Evolutionary conservation across 2,113 vertebrate species (phyloP), one percentile per base, ranked within the genome.

Genomic region (Tretioscincus oriximinensis): DNA sequence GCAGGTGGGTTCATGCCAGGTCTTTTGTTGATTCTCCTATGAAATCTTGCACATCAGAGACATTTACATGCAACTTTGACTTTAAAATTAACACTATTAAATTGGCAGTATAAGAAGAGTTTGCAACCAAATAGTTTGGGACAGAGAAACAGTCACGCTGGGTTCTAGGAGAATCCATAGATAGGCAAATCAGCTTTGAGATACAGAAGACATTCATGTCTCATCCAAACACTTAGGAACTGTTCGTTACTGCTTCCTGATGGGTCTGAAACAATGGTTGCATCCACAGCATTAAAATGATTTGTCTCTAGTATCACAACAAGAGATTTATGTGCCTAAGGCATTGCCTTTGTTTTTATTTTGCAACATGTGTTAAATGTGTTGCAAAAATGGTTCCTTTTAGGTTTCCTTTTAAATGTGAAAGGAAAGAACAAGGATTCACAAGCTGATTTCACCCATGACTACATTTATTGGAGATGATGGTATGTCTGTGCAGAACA

Each of bases 131-230:
- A 20, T 67, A 24, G n/a, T 58, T 69, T 69, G 54, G 64, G 31
- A 66, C 31, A 8, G 10, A 18, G 45, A 75, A 45, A 31, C 35
- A 47, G 65, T 9, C 41, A 60, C 29, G 31, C 24, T 69, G 16
- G 51, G 51, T 68, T 68, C 51, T 58, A 70, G 54, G 21, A 61
- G 24, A 76, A 29, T 35, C 26, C 21, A 61, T 26, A 81, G 68
- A 80, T 58, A 71, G 67, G 60, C 67, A 69, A 81, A 81, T n/a
- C 54, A 20, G 51, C 60, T 79, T 45, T 75, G 64, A 69, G 41
- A 69, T 35, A 76, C 65, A 75, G 54, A 14, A 75, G 49, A 67
- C 54, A 58, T 76, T 68, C 35, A 75, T 21, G 1, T 68, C 51
- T 12, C 24, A 49, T 72, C 73, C 41, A 81, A 60, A 16, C 26